Base-by-base conservation (phyloP, 2,888 invertebrate species). In the Meiosimyza platycephala region DNA sequence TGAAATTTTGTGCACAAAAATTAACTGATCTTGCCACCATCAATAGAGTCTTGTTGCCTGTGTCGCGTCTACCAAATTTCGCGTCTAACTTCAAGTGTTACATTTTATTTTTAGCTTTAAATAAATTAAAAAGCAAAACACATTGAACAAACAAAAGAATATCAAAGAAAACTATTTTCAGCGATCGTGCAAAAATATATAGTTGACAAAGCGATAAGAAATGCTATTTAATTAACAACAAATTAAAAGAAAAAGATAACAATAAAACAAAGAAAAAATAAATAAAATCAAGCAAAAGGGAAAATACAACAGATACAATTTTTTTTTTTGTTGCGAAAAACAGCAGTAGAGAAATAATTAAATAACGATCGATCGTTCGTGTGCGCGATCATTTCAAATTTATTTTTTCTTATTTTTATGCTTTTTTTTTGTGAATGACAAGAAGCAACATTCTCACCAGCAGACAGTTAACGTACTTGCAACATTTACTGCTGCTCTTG, bases 91-190 rank as follows among this genome's bases (percentile, higher is more conserved):
- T 40, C 40, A 40, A 40, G 40, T 40, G 40, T 40, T 40, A 40
- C 40, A 40, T 9, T 40, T 40, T 40, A 40, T 40, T 40, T 40
- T 40, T 40, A 40, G 40, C 40, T 6, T 40, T 40, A 40, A 40
- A 40, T 40, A 40, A 40, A 40, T 70, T 64, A 59, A 74, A n/a
- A 65, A 60, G 64, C 50, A 40, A 28, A 68, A 13, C 3, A 57
- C 12, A 50, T 54, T 54, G 69, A 22, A 69, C 18, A 47, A 51
- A 52, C 28, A 28, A 60, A 62, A 12, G 28, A 28, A 28, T 28
- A 4, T 2, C 28, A 28, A 65, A 28, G 50, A 72, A 63, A 73
- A 60, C 59, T 67, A 40, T 40, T 40, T 40, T 40, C 40, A 9
- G 40, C 40, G 40, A 40, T 40, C 40, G 9, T 40, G 40, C 9